phyloP scores from a whole-genome alignment of 2,888 invertebrate species.

The Mythimna pallens region DNA sequence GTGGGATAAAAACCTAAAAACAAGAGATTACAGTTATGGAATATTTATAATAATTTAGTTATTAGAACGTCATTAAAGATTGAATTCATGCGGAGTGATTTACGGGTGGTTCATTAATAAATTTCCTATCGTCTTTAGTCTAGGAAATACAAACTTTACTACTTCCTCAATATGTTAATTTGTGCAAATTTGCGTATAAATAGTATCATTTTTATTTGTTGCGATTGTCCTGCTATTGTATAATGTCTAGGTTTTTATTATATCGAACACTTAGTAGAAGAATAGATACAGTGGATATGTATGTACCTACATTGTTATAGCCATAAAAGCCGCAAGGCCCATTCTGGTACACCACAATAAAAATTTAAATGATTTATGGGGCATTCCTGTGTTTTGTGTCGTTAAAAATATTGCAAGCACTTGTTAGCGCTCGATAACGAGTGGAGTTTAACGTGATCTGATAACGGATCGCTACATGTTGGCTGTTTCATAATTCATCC shows the following conservation, averaged over 20 bases:
- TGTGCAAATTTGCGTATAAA: conserved; percentile 17
- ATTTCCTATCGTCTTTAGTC: conserved; percentile 10
- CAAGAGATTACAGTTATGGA: conserved; percentile 23
- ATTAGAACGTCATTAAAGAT: conserved; percentile 19
- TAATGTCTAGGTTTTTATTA: not conserved
- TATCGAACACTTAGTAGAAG: not conserved
- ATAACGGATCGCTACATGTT: conserved; percentile 56
- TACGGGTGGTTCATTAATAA: conserved; percentile 4
- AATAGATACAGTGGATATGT: not conserved
- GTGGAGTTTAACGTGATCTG: conserved; percentile 59
- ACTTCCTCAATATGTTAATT: not conserved
- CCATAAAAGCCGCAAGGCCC: not conserved
- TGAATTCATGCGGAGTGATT: conserved; percentile 5
- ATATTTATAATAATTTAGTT: conserved; percentile 21
- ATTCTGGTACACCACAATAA: conserved; percentile 24
- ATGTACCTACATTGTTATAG: not conserved
- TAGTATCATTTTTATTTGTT: conserved; percentile 1
- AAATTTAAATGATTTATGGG: conserved; percentile 27
- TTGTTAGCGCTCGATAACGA: conserved; percentile 62
- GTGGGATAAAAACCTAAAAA: conserved; percentile 31
- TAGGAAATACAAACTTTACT: conserved; percentile 19
- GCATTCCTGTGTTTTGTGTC: conserved; percentile 40
- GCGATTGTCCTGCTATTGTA: conserved; percentile 11
- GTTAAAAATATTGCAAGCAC: conserved; percentile 62
- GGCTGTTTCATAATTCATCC: conserved; percentile 49